A percentile compares a stretch with the other conserved stretches of the same genome.
phyloP scores from a whole-genome alignment of 2,797 vertebrate species.

The Hyperoplus immaculatus region DNA sequence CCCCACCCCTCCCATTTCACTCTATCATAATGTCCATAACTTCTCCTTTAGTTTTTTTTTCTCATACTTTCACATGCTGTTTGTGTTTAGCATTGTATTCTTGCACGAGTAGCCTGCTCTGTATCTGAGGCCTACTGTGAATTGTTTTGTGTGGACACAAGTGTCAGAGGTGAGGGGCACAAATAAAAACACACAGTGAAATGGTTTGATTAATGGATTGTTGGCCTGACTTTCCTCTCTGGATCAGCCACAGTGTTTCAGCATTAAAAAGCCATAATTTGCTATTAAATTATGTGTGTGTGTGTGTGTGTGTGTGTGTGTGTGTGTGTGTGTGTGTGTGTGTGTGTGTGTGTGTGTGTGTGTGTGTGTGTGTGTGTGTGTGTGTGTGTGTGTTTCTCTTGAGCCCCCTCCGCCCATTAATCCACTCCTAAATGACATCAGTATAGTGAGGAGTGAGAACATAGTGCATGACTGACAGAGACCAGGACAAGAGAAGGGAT shows the following conservation, averaged over 20 bases:
- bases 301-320: conserved; percentile 6
- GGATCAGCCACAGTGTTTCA: conserved; percentile 65
- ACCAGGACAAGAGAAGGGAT: conserved; percentile 49
- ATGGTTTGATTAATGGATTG: conserved; percentile 63
- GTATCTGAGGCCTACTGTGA: conserved; percentile 36
- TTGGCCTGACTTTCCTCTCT: conserved; percentile 60
- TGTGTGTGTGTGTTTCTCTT: conserved; percentile 23
- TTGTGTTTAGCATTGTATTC: conserved; percentile 48
- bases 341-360: conserved; percentile 14
- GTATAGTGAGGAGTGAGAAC: conserved; percentile 60
- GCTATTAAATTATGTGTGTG: conserved; percentile 46
- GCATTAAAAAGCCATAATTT: conserved; percentile 71
- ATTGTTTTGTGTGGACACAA: conserved; percentile 34
- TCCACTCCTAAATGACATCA: conserved; percentile 79
- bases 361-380: conserved; percentile 10
- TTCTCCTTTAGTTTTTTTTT: conserved; percentile 30
- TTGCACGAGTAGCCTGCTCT: conserved; percentile 28
- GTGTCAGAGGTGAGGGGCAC: conserved; percentile 31
- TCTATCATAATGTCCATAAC: conserved; percentile 32
- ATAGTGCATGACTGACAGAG: conserved; percentile 68
- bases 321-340: background rate
- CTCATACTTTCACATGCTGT: conserved; percentile 52
- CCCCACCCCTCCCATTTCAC: conserved; percentile 4
- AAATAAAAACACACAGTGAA: conserved; percentile 28
- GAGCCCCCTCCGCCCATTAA: conserved; percentile 63